Evolutionary conservation across 2,113 vertebrate genomes (phyloP).

Genomic region (Alligator sinensis): DNA sequence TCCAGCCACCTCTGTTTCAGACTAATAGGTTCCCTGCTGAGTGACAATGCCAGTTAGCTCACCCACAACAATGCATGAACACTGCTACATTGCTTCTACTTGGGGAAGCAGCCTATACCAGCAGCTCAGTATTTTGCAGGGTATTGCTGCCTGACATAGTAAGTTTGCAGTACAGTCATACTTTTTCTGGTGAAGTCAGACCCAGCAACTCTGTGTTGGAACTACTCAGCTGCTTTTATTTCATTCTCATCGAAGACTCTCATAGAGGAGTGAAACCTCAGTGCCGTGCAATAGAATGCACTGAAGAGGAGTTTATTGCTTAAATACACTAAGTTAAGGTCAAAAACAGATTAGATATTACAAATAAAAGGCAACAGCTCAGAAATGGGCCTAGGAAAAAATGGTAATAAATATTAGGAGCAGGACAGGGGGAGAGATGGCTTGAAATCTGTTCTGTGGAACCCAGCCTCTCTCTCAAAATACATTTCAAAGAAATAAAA

Average conservation of each 20-base stretch:
- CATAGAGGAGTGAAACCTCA: background rate
- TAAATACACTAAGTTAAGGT: background rate
- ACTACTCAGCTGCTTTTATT: background rate
- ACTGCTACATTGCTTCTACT: no score
- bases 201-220: background rate
- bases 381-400: background rate
- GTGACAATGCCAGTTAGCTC: no score
- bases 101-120: no score
- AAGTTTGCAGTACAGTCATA: background rate
- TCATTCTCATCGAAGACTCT: background rate
- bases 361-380: background rate
- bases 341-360: background rate
- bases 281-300: background rate
- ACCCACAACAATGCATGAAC: no score
- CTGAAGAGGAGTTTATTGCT: background rate
- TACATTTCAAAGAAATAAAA: background rate
- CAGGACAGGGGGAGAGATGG: background rate
- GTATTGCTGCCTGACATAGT: no score
- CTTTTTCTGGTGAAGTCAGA: background rate
- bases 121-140: no score
- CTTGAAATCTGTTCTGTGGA: background rate
- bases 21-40: no score
- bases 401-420: background rate
- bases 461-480: background rate
- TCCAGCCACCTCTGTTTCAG: no score